These are phyloP conservation scores for Anolis sagrei DNA, from an alignment of 2,113 vertebrate genomes.

Conservation along the genomic window DNA sequence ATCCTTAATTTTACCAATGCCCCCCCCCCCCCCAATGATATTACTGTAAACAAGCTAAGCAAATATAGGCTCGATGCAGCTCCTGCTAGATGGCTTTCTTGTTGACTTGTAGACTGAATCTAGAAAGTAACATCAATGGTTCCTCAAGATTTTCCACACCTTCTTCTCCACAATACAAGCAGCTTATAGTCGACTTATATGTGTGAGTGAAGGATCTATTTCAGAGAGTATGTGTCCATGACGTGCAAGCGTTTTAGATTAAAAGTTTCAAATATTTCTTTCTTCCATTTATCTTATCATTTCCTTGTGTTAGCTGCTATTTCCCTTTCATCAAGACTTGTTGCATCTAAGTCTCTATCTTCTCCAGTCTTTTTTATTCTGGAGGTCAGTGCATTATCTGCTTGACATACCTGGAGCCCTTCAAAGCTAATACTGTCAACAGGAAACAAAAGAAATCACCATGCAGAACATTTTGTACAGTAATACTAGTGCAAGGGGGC, in stretches of 20 bases:
- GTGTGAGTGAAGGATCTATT: neutral
- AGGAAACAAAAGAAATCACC: too few relatives aligned
- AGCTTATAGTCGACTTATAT: neutral
- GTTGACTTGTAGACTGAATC: too few relatives aligned
- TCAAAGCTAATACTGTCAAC: neutral
- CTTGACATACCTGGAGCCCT: neutral
- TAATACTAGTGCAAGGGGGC: conserved; percentile 46
- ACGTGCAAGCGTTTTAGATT: neutral
- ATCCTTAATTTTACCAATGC: too few relatives aligned
- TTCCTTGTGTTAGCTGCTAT: neutral
- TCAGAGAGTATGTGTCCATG: neutral
- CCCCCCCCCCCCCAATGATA: too few relatives aligned
- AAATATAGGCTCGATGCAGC: neutral
- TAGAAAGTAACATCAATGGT: too few relatives aligned
- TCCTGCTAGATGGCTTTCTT: too few relatives aligned
- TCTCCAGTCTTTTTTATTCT: neutral
- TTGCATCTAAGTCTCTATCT: neutral
- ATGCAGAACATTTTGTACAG: conserved; percentile 55
- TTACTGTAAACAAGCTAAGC: too few relatives aligned
- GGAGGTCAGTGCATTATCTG: neutral
- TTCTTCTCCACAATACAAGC: neutral
- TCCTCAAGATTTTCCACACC: too few relatives aligned
- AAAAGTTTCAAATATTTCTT: neutral
- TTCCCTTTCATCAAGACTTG: neutral
- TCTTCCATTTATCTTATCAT: neutral